These are phyloP conservation scores for Conomelus anceps DNA, from an alignment of 2,888 invertebrate genomes.

Conservation along the genomic window DNA sequence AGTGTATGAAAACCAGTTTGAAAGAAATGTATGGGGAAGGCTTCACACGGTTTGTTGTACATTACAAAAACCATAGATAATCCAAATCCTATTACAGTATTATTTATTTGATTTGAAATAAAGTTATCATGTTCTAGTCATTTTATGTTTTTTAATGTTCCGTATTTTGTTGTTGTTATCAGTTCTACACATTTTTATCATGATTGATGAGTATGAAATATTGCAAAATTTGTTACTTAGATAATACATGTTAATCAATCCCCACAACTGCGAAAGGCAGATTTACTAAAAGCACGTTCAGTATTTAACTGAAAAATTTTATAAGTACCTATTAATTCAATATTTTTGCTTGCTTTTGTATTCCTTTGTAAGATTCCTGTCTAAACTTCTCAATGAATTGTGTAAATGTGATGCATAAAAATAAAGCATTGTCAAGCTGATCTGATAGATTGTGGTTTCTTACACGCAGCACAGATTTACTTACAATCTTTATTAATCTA, in stretches of 20 bases:
- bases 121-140: not conserved
- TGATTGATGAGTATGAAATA: not conserved
- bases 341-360: not conserved
- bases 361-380: not conserved
- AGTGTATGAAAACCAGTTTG: not conserved
- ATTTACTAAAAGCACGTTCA: not conserved
- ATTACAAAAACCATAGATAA: not conserved
- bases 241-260: not conserved
- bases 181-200: not conserved
- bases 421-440: not conserved
- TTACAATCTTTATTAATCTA: not conserved
- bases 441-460: not conserved
- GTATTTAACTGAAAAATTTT: not conserved
- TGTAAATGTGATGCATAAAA: not conserved
- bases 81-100: not conserved
- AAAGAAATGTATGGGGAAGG: not conserved
- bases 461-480: not conserved
- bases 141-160: not conserved
- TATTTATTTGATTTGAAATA: not conserved
- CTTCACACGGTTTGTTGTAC: not conserved
- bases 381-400: not conserved
- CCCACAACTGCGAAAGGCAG: not conserved
- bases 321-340: not conserved
- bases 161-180: not conserved
- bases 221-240: not conserved